Evolutionary conservation across 2,797 vertebrate species (phyloP).

Genomic region (Bradypus variegatus): DNA sequence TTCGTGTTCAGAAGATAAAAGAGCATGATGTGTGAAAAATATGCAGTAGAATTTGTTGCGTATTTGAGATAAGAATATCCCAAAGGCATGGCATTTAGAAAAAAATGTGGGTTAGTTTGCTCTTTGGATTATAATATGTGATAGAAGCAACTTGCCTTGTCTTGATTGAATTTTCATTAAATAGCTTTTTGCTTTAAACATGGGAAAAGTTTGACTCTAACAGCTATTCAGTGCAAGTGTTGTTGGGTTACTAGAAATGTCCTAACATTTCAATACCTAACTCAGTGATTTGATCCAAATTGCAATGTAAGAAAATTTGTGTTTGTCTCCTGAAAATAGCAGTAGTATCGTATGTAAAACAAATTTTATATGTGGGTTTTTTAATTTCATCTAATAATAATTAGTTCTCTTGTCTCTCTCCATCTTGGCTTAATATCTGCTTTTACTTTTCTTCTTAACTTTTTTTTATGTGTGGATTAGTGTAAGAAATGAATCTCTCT

Average conservation of each 20-base stretch:
- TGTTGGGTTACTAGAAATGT: fast-evolving
- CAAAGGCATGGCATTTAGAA: not conserved
- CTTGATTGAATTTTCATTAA: not conserved
- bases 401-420: fast-evolving
- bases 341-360: fast-evolving
- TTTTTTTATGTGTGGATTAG: no score
- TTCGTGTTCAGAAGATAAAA: not conserved
- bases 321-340: not conserved
- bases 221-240: not conserved
- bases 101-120: not conserved
- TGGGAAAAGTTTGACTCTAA: not conserved
- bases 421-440: fast-evolving
- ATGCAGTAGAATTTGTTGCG: not conserved
- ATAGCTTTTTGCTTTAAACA: not conserved
- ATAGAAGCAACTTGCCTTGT: not conserved
- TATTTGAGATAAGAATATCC: not conserved
- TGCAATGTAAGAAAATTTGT: fast-evolving
- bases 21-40: not conserved
- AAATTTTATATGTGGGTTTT: not conserved
- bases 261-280: fast-evolving
- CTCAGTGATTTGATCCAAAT: not conserved
- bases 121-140: not conserved
- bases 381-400: fast-evolving
- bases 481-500: not conserved
- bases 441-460: not conserved